phyloP scores from a whole-genome alignment of 2,888 invertebrate genomes.

The Caenorhabditis sulstoni region DNA sequence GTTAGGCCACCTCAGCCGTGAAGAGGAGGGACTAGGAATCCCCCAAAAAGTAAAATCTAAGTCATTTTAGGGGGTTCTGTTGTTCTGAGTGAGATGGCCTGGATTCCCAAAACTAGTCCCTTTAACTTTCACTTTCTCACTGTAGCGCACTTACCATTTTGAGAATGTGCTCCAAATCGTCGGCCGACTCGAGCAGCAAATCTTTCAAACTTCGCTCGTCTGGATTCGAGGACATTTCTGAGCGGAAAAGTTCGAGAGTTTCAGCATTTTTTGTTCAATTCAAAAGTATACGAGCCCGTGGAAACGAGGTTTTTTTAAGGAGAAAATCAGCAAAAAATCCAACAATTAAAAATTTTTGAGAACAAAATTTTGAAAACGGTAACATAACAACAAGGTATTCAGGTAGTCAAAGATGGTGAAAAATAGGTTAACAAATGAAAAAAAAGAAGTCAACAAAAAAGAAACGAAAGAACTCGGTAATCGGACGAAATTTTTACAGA shows the following conservation, averaged over 20 bases:
- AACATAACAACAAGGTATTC: no score
- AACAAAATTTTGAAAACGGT: no score
- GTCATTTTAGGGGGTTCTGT: no score
- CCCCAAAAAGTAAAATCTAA: no score
- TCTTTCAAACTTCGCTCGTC: conserved; percentile 67
- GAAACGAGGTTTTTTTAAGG: neutral
- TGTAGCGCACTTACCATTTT: conserved; percentile 57
- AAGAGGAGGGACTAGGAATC: no score
- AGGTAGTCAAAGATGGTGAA: neutral
- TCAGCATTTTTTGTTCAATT: neutral
- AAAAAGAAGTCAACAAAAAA: conserved; percentile 30
- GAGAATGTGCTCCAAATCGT: conserved; percentile 67
- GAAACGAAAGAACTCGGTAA: neutral
- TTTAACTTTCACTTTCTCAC: no score
- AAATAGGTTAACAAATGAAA: conserved; percentile 2
- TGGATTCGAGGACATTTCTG: conserved; percentile 4
- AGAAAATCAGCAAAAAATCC: conserved; percentile 12
- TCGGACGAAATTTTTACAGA: conserved; percentile 50
- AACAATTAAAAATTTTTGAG: neutral
- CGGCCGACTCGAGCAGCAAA: conserved; percentile 64
- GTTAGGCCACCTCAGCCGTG: no score
- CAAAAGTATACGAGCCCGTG: no score
- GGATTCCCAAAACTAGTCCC: no score
- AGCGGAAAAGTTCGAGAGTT: neutral
- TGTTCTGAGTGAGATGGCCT: no score